Conservation (phyloP, 2,113 vertebrate genomes). For the Neogobius melanostomus region DNA sequence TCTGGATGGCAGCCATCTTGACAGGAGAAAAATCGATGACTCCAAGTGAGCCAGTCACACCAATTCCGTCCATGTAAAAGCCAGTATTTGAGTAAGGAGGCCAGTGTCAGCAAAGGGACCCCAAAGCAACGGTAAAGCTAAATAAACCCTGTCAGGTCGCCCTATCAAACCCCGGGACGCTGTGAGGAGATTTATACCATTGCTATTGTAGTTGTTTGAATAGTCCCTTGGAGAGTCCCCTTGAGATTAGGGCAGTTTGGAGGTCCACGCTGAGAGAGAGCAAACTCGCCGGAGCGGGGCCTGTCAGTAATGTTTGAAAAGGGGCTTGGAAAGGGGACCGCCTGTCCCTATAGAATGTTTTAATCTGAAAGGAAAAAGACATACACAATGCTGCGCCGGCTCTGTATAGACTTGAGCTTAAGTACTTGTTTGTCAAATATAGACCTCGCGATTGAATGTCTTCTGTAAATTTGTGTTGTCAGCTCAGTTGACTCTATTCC, state of each 20-base stretch:
- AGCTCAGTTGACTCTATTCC: neutral
- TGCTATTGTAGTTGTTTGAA: constrained; percentile 51
- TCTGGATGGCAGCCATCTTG: constrained; percentile 17
- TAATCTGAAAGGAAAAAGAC: constrained; percentile 51
- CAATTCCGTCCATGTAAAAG: constrained; percentile 36
- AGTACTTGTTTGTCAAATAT: constrained; percentile 7
- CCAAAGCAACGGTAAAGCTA: constrained; percentile 49
- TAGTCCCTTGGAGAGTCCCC: constrained; percentile 1
- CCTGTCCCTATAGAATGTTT: constrained; percentile 44
- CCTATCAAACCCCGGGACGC: constrained; percentile 34
- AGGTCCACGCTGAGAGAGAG: constrained; percentile 30
- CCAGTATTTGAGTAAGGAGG: constrained; percentile 53
- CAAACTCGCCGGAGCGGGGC: constrained; percentile 29
- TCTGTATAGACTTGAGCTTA: constrained; percentile 18
- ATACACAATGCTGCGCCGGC: constrained; percentile 26
- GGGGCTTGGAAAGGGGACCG: constrained; percentile 26
- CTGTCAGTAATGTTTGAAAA: constrained; percentile 46
- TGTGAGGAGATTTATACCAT: constrained; percentile 47
- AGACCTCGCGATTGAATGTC: neutral
- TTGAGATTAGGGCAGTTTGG: constrained; percentile 25
- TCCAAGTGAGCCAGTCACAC: constrained; percentile 38
- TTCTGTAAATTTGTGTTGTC: neutral
- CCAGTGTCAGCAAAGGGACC: constrained; percentile 38
- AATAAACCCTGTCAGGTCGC: constrained; percentile 44
- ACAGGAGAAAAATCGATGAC: constrained; percentile 38